phyloP scores from a whole-genome alignment of 2,113 vertebrate species.

The Meles meles region DNA sequence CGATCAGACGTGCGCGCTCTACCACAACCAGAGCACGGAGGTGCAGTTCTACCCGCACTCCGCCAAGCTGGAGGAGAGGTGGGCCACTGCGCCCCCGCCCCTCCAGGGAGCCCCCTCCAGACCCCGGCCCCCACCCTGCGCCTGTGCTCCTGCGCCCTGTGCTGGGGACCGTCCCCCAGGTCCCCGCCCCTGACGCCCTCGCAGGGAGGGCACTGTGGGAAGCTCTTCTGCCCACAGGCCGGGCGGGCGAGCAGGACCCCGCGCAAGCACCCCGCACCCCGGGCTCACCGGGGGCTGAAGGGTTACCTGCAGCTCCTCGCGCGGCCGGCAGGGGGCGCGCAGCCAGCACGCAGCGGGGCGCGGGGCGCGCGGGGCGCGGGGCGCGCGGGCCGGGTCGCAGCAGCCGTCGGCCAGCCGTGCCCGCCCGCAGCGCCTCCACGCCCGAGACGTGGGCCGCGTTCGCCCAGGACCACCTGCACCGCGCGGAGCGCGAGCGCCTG shows the following conservation, averaged over 20 bases:
- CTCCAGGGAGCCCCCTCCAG: neutral
- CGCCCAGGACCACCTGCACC: constrained; percentile 86
- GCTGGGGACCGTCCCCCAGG: neutral
- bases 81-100: neutral
- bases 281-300: too few relatives aligned
- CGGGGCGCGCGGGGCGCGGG: neutral
- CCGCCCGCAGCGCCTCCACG: constrained; percentile 83
- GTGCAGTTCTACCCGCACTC: constrained; percentile 86
- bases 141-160: neutral
- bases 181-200: neutral
- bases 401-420: neutral
- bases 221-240: neutral
- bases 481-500: constrained; percentile 83
- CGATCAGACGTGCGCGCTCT: constrained; percentile 84
- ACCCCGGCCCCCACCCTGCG: neutral
- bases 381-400: rapidly evolving
- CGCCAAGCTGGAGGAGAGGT: constrained; percentile 87
- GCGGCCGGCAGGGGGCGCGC: neutral
- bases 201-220: neutral
- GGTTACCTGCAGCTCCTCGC: neutral
- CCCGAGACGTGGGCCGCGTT: constrained; percentile 85
- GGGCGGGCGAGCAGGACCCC: neutral
- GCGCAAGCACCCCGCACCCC: neutral
- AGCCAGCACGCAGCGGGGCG: neutral
- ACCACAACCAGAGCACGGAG: constrained; percentile 84